phyloP scores from a whole-genome alignment of 2,113 vertebrate genomes.

The Gallinago undulata region DNA sequence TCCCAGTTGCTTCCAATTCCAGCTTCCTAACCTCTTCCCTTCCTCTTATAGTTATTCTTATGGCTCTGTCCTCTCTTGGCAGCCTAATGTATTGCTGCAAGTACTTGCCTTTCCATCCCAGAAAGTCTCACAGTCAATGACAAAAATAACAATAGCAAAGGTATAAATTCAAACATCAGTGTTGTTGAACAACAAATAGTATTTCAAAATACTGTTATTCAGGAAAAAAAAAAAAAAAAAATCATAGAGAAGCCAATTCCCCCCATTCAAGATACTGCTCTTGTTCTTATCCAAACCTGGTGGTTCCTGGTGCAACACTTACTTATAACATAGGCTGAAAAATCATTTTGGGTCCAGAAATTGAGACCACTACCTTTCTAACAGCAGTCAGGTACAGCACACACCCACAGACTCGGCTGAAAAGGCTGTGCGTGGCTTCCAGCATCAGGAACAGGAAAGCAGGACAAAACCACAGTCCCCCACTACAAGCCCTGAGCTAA shows the following conservation, averaged over 20 bases:
- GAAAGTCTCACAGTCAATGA: background rate
- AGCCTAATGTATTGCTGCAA: background rate
- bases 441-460: background rate
- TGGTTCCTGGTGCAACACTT: background rate
- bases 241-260: background rate
- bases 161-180: background rate
- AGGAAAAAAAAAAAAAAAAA: background rate
- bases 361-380: background rate
- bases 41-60: background rate
- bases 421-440: background rate
- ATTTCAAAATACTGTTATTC: background rate
- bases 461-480: background rate
- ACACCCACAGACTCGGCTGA: background rate
- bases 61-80: background rate
- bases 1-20: background rate
- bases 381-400: background rate
- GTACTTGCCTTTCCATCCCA: background rate
- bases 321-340: background rate
- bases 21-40: background rate
- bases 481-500: background rate
- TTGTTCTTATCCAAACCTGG: background rate
- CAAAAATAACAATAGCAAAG: background rate
- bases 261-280: background rate
- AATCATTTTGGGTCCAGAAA: background rate
- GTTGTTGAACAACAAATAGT: background rate